Conservation (phyloP, 2,113 vertebrate species). For the Urocolius indicus region DNA sequence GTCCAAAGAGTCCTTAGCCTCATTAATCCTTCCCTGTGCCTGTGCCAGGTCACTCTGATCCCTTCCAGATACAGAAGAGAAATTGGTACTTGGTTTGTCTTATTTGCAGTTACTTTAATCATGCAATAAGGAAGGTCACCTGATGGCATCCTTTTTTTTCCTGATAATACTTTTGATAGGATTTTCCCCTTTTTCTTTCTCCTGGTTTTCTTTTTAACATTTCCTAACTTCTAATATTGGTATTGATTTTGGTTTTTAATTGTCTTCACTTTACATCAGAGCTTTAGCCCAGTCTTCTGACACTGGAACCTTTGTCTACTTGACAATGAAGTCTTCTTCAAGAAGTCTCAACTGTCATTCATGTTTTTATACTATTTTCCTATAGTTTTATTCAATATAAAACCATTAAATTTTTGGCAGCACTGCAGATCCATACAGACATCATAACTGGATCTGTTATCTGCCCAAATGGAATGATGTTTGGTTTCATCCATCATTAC, state of each 20-base stretch:
- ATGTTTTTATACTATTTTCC: background rate
- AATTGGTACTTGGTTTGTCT: background rate
- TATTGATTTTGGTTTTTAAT: background rate
- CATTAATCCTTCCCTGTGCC: background rate
- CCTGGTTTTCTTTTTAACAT: background rate
- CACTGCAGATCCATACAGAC: background rate
- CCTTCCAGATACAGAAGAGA: background rate
- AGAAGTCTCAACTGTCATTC: background rate
- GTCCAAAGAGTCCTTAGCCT: background rate
- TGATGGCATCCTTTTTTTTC: background rate
- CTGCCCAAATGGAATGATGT: background rate
- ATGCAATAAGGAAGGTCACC: background rate
- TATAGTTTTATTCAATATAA: background rate
- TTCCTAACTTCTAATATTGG: background rate
- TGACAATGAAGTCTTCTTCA: background rate
- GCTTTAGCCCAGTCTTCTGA: background rate
- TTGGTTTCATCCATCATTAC: background rate
- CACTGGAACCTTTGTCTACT: background rate
- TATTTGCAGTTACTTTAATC: background rate
- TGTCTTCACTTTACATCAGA: background rate
- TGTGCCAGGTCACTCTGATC: background rate
- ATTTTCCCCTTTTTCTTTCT: background rate
- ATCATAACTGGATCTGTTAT: background rate
- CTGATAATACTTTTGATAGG: background rate
- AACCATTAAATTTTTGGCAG: background rate